Evolutionary conservation across 2,113 vertebrate species (phyloP).

Genomic region (Corythaeola cristata): DNA sequence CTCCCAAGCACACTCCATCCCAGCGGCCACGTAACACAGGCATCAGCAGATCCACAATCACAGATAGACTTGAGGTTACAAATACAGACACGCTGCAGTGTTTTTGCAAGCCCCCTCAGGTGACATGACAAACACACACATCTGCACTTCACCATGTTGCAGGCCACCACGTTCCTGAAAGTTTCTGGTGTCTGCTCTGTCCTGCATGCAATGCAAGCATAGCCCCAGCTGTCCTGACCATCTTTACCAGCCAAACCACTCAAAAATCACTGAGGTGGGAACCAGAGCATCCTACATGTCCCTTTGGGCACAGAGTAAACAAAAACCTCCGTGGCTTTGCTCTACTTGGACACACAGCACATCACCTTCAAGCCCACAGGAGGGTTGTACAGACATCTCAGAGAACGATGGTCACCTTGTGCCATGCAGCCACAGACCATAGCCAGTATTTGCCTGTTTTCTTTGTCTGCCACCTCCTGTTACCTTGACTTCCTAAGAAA

Average conservation of each 20-base stretch:
- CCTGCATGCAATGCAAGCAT: not conserved
- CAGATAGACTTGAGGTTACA: not conserved
- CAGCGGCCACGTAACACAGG: not conserved
- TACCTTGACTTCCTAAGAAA: not conserved
- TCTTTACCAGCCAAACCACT: not conserved
- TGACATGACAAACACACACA: not conserved
- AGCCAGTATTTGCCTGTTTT: not conserved
- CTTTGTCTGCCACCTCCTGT: not conserved
- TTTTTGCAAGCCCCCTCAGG: not conserved
- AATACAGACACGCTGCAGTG: not conserved
- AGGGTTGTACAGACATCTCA: not conserved
- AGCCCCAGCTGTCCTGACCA: not conserved
- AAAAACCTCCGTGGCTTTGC: not conserved
- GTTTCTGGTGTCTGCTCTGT: not conserved
- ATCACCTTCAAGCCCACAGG: not conserved
- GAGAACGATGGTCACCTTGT: not conserved
- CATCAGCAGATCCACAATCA: not conserved
- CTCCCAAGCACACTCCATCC: not conserved
- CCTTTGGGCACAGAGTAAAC: not conserved
- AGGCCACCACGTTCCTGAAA: not conserved
- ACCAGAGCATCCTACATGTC: not conserved
- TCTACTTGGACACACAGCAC: not conserved
- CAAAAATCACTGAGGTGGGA: not conserved
- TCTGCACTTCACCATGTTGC: not conserved
- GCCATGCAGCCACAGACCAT: not conserved